A percentile compares a stretch with the other conserved stretches of the same genome.
These are phyloP conservation scores for Syncerus caffer DNA, from an alignment of 2,797 vertebrate species.

Conservation along the genomic window DNA sequence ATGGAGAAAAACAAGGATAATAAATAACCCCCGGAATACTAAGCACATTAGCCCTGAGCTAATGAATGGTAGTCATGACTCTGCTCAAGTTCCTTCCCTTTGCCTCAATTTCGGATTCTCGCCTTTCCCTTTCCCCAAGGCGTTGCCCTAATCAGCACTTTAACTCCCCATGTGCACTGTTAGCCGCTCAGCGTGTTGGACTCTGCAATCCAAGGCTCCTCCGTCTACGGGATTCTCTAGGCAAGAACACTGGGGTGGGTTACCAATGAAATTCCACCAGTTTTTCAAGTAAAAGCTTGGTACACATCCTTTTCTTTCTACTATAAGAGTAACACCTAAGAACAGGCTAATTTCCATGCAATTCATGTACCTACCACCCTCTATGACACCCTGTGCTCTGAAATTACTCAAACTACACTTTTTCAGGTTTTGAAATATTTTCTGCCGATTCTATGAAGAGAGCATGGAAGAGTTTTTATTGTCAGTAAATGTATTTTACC, in stretches of 20 bases:
- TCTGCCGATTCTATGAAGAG: background rate
- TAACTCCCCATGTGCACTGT: background rate
- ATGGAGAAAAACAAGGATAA: background rate
- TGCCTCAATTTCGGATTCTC: background rate
- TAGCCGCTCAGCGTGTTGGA: background rate
- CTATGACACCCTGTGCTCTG: background rate
- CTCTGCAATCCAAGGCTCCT: background rate
- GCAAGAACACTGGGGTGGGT: background rate
- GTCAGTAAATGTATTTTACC: conserved; percentile 5
- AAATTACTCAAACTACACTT: background rate
- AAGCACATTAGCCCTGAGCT: background rate
- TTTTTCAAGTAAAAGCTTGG: background rate
- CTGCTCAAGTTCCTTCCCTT: background rate
- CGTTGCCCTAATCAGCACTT: background rate
- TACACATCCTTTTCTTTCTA: background rate
- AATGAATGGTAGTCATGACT: fast-evolving
- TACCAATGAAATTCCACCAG: background rate
- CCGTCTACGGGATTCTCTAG: background rate
- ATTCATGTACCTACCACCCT: background rate
- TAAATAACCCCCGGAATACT: background rate
- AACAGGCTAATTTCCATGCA: background rate
- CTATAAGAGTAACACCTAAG: background rate
- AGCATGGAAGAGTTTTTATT: background rate
- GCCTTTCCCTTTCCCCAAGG: background rate
- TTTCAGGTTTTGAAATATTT: conserved; percentile 9